Base-by-base conservation (phyloP, 2,888 invertebrate species). In the Nephrotoma guestfalica region DNA sequence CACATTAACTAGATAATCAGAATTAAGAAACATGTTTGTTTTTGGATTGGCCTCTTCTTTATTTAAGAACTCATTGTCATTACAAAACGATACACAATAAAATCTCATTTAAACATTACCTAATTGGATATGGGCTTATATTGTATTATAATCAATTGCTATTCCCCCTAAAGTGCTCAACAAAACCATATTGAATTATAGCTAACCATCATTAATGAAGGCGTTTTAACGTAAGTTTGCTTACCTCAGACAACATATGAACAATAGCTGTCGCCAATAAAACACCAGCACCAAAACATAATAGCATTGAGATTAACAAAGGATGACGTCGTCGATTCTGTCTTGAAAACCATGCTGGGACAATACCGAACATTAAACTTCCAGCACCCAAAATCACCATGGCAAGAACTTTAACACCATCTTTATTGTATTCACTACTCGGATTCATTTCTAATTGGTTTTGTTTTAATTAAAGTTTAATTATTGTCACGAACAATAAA, bases 281-380 rank as follows among this genome's bases (percentile, higher is more conserved):
- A 40, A 97, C 95, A 0, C 97, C 97, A 6, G 95, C 96, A 3
- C 97, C 97, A 89, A 96, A 96, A 89, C 96, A 96, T 0, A 97
- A 92, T 6, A 96, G 91, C 15, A 94, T 92, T 0, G 96, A 96
- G 0, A 96, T 92, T 1, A 94, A 89, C 2, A 96, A 90, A 0
- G 95, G 95, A 89, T 93, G 93, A 41, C 93, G 91, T 88, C 92
- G 92, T 85, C 94, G 92, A 71, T 94, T 92, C 6, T 92, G 91
- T 71, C 93, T 92, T 0, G 94, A 93, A 88, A 95, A 93, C 87
- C 93, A 93, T 0, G 94, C 93, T 2, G 96, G 96, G 0, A 95
- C 89, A 90, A 96, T 92, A 0, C 97, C 96, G 0, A 94, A 92
- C 0, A 95, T 85, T 86, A 96, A 93, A 87, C 96, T 96, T 0